Evolutionary conservation across 2,797 vertebrate genomes (phyloP).

Genomic region (Gobio occitaniae): DNA sequence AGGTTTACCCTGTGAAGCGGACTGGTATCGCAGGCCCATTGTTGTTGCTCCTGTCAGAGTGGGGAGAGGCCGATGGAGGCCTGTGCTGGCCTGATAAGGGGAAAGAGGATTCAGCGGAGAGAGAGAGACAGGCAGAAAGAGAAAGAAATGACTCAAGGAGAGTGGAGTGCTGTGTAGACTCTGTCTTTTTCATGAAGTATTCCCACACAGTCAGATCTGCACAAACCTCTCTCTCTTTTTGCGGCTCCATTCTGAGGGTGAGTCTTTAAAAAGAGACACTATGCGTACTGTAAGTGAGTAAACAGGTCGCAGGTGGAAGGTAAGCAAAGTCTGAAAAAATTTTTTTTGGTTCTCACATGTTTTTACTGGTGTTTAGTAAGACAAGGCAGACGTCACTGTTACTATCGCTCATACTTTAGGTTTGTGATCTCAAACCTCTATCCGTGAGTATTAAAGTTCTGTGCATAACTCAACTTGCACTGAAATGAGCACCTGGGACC

Average conservation of each 20-base stretch:
- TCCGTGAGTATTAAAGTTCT: not conserved
- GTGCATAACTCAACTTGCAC: not conserved
- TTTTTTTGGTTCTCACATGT: not conserved
- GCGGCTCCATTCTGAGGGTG: not conserved
- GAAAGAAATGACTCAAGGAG: constrained; percentile 48
- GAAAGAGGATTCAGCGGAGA: constrained; percentile 79
- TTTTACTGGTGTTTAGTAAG: not conserved
- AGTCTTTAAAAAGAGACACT: constrained; percentile 20
- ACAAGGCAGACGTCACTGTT: not conserved
- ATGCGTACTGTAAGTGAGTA: constrained; percentile 15
- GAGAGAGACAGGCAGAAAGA: constrained; percentile 50
- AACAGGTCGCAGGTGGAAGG: not conserved
- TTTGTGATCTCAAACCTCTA: not conserved
- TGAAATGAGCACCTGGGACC: not conserved
- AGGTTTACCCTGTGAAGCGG: constrained; percentile 78
- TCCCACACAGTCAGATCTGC: constrained; percentile 44
- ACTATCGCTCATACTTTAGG: not conserved
- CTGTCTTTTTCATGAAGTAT: constrained; percentile 32
- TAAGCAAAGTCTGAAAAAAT: not conserved
- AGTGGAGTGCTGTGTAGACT: constrained; percentile 47
- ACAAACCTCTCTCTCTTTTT: constrained; percentile 26
- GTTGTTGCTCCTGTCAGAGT: constrained; percentile 70
- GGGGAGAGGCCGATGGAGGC: constrained; percentile 68
- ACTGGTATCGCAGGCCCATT: constrained; percentile 70
- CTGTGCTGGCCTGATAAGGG: constrained; percentile 81